These are phyloP conservation scores for Gymnocephalus cernua DNA, from an alignment of 2,113 vertebrate genomes.

Conservation along the genomic window DNA sequence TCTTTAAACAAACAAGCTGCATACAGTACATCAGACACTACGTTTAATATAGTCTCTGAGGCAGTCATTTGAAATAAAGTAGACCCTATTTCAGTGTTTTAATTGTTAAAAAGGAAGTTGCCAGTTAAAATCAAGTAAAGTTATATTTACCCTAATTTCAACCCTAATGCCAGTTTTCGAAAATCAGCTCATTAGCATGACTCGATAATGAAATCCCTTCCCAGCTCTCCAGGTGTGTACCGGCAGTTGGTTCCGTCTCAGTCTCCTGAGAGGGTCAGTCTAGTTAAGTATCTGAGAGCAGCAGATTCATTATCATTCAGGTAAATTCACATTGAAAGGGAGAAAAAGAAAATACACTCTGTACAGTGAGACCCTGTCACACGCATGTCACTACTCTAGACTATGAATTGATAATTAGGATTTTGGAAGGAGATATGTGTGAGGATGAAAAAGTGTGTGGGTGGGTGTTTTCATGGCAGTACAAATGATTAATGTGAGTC, in stretches of 20 bases:
- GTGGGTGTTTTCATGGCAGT: neutral
- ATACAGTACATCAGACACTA: neutral
- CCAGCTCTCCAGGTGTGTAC: constrained; percentile 1
- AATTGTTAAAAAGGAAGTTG: neutral
- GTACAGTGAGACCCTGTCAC: constrained; percentile 25
- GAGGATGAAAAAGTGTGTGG: constrained; percentile 1
- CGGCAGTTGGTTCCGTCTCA: constrained; percentile 21
- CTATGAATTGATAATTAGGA: constrained; percentile 35
- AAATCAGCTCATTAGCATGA: constrained; percentile 16
- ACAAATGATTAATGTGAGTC: constrained; percentile 60
- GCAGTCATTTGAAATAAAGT: neutral
- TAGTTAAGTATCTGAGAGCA: constrained; percentile 63
- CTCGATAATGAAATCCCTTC: constrained; percentile 17
- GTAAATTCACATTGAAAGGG: constrained; percentile 43
- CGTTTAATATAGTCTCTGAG: neutral
- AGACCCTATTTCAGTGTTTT: neutral
- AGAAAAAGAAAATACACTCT: constrained; percentile 27
- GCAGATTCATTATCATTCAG: constrained; percentile 33
- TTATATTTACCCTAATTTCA: neutral
- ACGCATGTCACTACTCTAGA: constrained; percentile 33
- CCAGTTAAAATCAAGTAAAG: neutral
- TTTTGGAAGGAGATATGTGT: constrained; percentile 27
- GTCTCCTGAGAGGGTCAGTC: constrained; percentile 38
- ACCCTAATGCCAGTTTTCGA: neutral
- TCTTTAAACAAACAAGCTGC: neutral